Percentiles rank a stretch among this genome's conserved stretches.
Evolutionary conservation across 2,888 invertebrate species (phyloP).

Genomic region (Hedychridium roseum): DNA sequence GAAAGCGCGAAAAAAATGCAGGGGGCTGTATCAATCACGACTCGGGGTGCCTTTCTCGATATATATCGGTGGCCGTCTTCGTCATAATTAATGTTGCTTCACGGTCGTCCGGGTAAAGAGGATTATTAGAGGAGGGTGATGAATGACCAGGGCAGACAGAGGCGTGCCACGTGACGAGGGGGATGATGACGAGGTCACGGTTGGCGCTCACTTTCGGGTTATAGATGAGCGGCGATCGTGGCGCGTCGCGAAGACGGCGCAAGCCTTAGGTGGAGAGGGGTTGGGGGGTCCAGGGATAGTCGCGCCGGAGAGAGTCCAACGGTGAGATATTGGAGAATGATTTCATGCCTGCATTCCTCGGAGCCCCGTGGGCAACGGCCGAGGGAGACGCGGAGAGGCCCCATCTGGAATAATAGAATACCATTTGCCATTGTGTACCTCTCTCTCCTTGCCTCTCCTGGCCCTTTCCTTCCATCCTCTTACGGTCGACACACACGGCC

Average conservation of each 20-base stretch:
- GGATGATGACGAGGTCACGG: conserved; percentile 26
- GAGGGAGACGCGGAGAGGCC: conserved; percentile 28
- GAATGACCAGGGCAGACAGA: conserved; percentile 41
- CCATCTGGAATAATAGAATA: conserved; percentile 62
- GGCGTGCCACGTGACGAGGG: conserved; percentile 24
- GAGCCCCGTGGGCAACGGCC: conserved; percentile 22
- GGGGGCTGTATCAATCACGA: conserved; percentile 11
- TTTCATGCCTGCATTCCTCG: conserved; percentile 56
- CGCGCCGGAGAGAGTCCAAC: conserved; percentile 28
- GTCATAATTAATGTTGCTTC: conserved; percentile 45
- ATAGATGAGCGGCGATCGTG: conserved; percentile 29
- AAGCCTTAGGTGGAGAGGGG: conserved; percentile 13
- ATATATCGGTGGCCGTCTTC: conserved; percentile 8
- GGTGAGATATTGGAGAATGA: conserved; percentile 57
- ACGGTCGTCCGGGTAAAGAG: conserved; percentile 34
- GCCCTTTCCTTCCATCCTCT: neutral
- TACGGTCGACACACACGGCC: no score
- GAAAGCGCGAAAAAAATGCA: conserved; percentile 12
- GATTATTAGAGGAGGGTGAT: conserved; percentile 56
- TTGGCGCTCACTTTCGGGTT: conserved; percentile 35
- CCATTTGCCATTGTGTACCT: conserved; percentile 58
- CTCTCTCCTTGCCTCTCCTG: conserved; percentile 18
- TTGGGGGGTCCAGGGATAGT: conserved; percentile 9
- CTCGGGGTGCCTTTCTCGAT: conserved; percentile 11
- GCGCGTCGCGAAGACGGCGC: conserved; percentile 18